phyloP scores from a whole-genome alignment of 2,113 vertebrate genomes.

The Salvelinus namaycush region DNA sequence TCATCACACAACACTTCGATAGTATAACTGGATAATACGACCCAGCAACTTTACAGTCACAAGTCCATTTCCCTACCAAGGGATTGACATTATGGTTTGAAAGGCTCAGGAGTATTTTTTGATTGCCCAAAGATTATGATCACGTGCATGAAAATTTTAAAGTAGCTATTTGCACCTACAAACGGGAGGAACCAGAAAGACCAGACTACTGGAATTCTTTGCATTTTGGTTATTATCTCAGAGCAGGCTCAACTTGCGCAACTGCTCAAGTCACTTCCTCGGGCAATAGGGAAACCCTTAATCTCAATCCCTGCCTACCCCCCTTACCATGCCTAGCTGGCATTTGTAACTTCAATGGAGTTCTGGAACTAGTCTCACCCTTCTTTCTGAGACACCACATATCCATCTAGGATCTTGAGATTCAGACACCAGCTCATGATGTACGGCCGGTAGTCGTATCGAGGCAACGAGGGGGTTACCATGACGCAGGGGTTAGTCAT shows the following conservation, averaged over 20 bases:
- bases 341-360: background rate
- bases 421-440: slow-evolving; percentile 92
- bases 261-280: no score
- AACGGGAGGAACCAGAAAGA: no score
- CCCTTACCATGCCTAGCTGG: no score
- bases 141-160: background rate
- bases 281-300: no score
- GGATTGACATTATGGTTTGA: no score
- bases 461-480: slow-evolving; percentile 86
- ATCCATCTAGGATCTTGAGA: slow-evolving; percentile 93
- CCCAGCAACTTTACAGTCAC: background rate
- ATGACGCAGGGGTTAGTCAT: slow-evolving; percentile 97
- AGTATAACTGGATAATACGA: background rate
- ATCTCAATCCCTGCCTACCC: no score
- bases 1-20: background rate
- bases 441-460: slow-evolving; percentile 92
- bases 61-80: background rate
- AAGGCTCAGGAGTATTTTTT: no score
- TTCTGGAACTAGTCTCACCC: slow-evolving; percentile 69
- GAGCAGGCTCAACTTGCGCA: no score
- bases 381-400: slow-evolving; percentile 94
- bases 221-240: no score
- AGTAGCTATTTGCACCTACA: no score
- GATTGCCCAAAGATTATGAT: background rate
- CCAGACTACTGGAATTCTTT: no score